Percentiles rank a stretch among this genome's conserved stretches.
These are phyloP conservation scores for Centropus unirufus DNA, from an alignment of 2,113 vertebrate species.

Conservation along the genomic window DNA sequence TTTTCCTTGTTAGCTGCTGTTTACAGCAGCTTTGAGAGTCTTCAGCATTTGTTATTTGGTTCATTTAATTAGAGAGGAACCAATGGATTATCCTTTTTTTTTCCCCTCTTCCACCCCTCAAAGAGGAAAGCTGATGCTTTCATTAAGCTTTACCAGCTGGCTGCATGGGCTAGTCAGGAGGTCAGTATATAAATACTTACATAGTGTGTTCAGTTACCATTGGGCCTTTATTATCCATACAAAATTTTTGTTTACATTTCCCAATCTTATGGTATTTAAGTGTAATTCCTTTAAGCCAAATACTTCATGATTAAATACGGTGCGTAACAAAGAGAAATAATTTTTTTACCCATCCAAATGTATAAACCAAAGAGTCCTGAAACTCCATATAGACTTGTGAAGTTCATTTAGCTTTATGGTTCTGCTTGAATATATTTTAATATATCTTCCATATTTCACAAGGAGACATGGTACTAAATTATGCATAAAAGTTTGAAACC, in stretches of 20 bases:
- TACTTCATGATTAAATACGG: background rate
- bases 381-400: background rate
- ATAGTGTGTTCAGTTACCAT: background rate
- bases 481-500: background rate
- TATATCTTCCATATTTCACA: background rate
- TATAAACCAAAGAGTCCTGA: background rate
- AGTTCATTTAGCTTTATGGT: background rate
- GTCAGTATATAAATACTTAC: slow-evolving; percentile 13
- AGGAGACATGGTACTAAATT: background rate
- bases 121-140: slow-evolving; percentile 24
- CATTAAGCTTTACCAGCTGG: slow-evolving; percentile 41
- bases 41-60: background rate
- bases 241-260: slow-evolving; percentile 15
- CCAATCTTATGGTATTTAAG: background rate
- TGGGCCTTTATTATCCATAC: background rate
- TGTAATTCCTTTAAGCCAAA: slow-evolving; percentile 22
- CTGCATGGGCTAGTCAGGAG: background rate
- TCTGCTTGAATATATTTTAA: background rate
- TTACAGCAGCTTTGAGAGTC: background rate
- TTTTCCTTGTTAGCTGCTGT: background rate
- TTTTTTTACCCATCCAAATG: background rate
- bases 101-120: background rate
- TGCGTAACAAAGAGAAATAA: background rate
- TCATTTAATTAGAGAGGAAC: slow-evolving; percentile 5
- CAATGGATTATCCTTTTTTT: background rate